These are phyloP conservation scores for Phortica variegata DNA, from an alignment of 1,140 invertebrate species.

Conservation along the genomic window DNA sequence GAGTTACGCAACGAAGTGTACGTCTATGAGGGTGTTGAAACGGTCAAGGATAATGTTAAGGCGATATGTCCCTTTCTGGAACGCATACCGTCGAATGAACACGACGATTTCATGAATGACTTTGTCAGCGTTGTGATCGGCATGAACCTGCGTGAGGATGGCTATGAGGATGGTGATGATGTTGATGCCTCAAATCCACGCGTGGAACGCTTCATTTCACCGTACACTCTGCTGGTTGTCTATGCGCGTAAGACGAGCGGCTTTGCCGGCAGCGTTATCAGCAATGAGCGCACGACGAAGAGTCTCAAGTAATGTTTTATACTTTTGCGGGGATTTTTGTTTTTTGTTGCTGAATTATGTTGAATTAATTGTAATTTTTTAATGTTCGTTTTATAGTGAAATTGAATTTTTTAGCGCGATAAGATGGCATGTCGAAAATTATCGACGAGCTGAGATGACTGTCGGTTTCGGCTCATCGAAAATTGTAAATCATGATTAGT, in stretches of 20 bases:
- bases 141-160: slow-evolving; percentile 57
- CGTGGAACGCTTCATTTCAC: slow-evolving; percentile 43
- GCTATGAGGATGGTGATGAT: slow-evolving; percentile 20
- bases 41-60: slow-evolving; percentile 69
- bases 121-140: slow-evolving; percentile 59
- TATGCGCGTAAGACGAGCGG: slow-evolving; percentile 59
- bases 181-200: slow-evolving; percentile 17
- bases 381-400: too few relatives aligned
- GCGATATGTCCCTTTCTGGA: slow-evolving; percentile 76
- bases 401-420: too few relatives aligned
- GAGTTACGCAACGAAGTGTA: slow-evolving; percentile 65
- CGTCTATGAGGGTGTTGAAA: slow-evolving; percentile 61
- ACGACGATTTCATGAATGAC: slow-evolving; percentile 67
- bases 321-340: too few relatives aligned
- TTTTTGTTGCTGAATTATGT: too few relatives aligned
- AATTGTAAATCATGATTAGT: too few relatives aligned
- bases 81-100: slow-evolving; percentile 64
- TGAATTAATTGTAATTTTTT: too few relatives aligned
- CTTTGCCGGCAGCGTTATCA: slow-evolving; percentile 48
- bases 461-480: too few relatives aligned
- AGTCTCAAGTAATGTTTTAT: too few relatives aligned
- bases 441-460: too few relatives aligned
- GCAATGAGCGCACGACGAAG: slow-evolving; percentile 1
- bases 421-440: too few relatives aligned
- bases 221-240: slow-evolving; percentile 62